Evolutionary conservation across 2,113 vertebrate species (phyloP).

Genomic region (Meles meles): DNA sequence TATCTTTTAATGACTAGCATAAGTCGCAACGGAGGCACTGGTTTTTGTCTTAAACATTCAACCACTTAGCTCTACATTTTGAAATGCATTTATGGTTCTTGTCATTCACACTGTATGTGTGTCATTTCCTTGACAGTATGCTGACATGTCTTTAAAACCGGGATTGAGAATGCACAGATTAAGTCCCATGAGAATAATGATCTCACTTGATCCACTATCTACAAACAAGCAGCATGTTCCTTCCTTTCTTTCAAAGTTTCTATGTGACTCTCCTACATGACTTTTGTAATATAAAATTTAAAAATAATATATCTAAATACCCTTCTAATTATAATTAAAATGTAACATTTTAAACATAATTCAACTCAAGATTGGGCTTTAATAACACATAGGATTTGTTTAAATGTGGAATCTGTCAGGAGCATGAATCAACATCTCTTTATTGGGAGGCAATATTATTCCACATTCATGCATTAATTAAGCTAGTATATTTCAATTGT

Average conservation of each 20-base stretch:
- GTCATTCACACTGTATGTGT: neutral
- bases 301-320: neutral
- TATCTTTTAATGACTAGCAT: neutral
- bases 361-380: neutral
- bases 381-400: neutral
- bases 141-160: constrained; percentile 10
- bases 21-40: neutral
- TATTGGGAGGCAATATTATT: neutral
- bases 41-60: neutral
- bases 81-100: neutral
- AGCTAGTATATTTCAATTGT: neutral
- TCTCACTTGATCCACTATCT: neutral
- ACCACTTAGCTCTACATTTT: neutral
- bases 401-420: neutral
- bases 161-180: neutral
- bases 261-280: neutral
- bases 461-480: neutral
- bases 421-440: neutral
- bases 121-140: neutral
- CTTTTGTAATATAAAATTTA: neutral
- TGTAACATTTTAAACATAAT: neutral
- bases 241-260: neutral
- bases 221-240: neutral
- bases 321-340: neutral
- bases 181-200: neutral